These are phyloP conservation scores for Sebastes trivittatus DNA, from an alignment of 2,797 vertebrate species.

Conservation along the genomic window DNA sequence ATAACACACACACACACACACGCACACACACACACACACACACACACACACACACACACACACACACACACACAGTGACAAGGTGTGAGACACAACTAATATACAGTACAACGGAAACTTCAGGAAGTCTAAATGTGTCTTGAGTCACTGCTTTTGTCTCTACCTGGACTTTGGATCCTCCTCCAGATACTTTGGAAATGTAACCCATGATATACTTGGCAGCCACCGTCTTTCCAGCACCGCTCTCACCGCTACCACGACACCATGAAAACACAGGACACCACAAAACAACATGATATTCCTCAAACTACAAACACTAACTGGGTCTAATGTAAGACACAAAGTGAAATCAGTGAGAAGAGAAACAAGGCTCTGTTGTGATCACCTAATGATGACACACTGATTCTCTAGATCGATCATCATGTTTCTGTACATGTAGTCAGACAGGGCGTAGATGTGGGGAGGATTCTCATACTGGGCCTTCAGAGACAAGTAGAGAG, in stretches of 20 bases:
- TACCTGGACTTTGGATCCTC: slow-evolving; percentile 97
- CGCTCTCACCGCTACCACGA: slow-evolving; percentile 91
- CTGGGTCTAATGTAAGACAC: background rate
- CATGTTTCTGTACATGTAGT: slow-evolving; percentile 99
- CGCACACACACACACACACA: background rate
- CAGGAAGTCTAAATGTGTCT: background rate
- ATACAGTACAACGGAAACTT: background rate
- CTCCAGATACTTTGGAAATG: slow-evolving; percentile 98
- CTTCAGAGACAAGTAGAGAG: slow-evolving; percentile 64
- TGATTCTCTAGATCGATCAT: slow-evolving; percentile 96
- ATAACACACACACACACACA: no score
- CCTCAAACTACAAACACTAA: background rate
- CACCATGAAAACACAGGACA: background rate
- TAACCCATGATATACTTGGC: slow-evolving; percentile 99
- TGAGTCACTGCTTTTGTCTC: background rate
- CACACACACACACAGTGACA: slow-evolving; percentile 8
- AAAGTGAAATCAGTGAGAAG: background rate
- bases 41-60: slow-evolving; percentile 5
- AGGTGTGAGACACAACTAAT: background rate
- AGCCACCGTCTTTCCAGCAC: slow-evolving; percentile 97
- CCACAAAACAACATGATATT: background rate
- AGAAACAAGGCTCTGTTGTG: background rate
- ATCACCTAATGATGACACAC: slow-evolving; percentile 97
- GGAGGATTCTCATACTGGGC: slow-evolving; percentile 98
- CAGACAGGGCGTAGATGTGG: slow-evolving; percentile 94